Evolutionary conservation across 2,113 vertebrate genomes (phyloP).

Genomic region (Sorex araneus): DNA sequence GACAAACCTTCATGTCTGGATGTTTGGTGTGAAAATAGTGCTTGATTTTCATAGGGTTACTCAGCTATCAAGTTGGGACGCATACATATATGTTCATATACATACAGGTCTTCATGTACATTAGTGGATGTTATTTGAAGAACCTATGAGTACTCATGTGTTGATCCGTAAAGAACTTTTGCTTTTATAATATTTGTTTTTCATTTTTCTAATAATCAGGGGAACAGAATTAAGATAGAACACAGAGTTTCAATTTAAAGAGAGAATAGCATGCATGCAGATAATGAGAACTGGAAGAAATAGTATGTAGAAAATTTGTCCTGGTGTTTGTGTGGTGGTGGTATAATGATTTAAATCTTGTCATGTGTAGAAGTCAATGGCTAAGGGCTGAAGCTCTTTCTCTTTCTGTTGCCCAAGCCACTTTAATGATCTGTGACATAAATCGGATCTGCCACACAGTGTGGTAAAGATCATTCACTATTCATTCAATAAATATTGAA

Average conservation of each 20-base stretch:
- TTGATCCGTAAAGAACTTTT: too few species aligned
- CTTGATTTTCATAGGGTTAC: fast-evolving
- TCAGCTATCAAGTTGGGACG: fast-evolving
- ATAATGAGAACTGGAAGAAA: background rate
- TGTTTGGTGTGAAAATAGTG: background rate
- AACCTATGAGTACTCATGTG: too few species aligned
- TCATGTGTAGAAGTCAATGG: background rate
- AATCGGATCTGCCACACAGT: background rate
- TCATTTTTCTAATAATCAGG: background rate
- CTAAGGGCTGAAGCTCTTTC: background rate
- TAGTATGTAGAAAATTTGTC: too few species aligned
- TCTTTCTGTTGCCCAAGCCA: background rate
- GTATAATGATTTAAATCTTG: background rate
- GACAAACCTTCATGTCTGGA: background rate
- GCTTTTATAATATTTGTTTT: background rate
- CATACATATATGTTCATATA: background rate
- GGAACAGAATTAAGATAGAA: background rate
- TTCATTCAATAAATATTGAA: constrained; percentile 7
- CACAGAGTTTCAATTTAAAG: background rate
- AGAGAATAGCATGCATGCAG: background rate
- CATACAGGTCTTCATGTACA: too few species aligned
- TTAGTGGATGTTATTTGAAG: too few species aligned
- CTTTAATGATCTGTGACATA: background rate
- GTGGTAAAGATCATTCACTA: background rate
- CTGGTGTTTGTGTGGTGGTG: too few species aligned